These are phyloP conservation scores for Alligator sinensis DNA, from an alignment of 2,113 vertebrate species.

Conservation along the genomic window DNA sequence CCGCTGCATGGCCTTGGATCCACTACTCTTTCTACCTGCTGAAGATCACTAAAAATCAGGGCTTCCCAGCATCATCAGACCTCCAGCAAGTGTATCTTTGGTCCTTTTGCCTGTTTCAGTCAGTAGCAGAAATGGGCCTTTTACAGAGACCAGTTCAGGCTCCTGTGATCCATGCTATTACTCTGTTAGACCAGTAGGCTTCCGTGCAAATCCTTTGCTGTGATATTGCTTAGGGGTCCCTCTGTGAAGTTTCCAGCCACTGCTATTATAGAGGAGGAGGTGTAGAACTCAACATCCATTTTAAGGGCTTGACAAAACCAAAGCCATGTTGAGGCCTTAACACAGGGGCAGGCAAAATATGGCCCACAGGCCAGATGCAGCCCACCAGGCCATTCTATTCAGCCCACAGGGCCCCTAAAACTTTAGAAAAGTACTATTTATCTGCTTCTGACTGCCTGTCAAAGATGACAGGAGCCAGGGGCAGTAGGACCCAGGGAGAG, in stretches of 20 bases:
- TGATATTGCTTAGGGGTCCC: background rate
- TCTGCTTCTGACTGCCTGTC: too few relatives aligned
- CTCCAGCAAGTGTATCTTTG: background rate
- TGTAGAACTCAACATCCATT: too few relatives aligned
- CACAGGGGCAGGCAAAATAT: rapidly evolving
- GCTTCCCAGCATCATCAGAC: background rate
- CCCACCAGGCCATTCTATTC: background rate
- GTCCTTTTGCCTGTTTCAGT: background rate
- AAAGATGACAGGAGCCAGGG: too few relatives aligned
- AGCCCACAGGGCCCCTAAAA: too few relatives aligned
- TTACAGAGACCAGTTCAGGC: background rate
- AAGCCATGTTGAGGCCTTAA: background rate
- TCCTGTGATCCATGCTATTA: background rate
- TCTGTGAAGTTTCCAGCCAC: background rate
- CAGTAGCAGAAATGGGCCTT: background rate
- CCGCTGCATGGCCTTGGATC: background rate
- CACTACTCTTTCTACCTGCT: background rate
- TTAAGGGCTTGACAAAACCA: background rate
- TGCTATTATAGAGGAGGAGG: background rate
- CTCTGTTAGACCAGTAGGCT: background rate
- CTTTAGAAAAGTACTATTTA: too few relatives aligned
- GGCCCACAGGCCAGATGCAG: rapidly evolving
- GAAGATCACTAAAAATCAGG: background rate
- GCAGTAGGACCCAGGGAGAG: too few relatives aligned
- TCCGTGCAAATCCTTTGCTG: background rate